Evolutionary conservation across 2,113 vertebrate species (phyloP).

Genomic region (Rhizomys pruinosus): DNA sequence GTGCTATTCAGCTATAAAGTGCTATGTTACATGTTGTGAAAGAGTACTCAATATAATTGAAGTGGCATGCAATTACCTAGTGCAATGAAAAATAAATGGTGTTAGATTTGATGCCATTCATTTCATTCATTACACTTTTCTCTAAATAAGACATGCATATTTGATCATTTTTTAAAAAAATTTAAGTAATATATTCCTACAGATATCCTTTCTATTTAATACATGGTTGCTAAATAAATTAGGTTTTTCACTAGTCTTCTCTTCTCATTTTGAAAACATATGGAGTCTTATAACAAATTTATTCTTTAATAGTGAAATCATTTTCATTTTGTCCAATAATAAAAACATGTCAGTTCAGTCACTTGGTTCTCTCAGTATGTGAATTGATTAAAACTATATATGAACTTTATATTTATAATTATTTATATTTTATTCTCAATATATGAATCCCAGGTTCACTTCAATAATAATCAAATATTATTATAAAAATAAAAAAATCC

Average conservation of each 20-base stretch:
- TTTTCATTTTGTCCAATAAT: not conserved
- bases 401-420: not conserved
- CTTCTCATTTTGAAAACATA: not conserved
- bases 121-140: not conserved
- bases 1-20: slow-evolving; percentile 64
- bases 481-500: not conserved
- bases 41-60: slow-evolving; percentile 64
- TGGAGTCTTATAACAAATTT: not conserved
- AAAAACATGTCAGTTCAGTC: not conserved
- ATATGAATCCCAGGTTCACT: not conserved
- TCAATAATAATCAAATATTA: not conserved
- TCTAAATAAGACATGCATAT: slow-evolving; percentile 49
- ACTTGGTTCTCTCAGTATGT: not conserved
- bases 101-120: slow-evolving; percentile 16
- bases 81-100: slow-evolving; percentile 32
- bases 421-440: slow-evolving; percentile 12
- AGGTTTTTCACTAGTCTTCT: not conserved
- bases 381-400: not conserved
- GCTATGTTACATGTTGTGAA: slow-evolving; percentile 53
- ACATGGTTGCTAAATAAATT: not conserved
- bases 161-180: not conserved
- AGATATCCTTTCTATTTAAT: not conserved
- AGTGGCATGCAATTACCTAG: slow-evolving; percentile 51
- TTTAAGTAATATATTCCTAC: not conserved
- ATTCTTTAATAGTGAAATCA: not conserved